Percentiles rank a stretch among this genome's conserved stretches.
phyloP scores from a whole-genome alignment of 2,888 invertebrate species.

The Cremastobaeus sp. region DNA sequence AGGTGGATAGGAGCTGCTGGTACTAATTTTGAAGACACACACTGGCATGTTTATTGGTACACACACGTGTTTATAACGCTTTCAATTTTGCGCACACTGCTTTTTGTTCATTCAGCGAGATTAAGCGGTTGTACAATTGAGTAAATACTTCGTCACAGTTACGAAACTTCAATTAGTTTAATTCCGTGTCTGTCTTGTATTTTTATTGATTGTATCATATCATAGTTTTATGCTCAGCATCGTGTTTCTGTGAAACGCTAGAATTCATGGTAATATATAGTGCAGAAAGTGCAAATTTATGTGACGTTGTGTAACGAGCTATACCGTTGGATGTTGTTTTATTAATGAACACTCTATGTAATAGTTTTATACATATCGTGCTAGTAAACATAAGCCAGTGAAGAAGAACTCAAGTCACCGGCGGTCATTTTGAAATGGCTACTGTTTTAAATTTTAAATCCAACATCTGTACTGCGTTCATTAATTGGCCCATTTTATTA shows the following conservation, averaged over 20 bases:
- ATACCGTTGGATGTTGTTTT: neutral
- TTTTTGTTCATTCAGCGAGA: conserved; percentile 22
- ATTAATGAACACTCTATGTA: no score
- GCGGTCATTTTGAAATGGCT: no score
- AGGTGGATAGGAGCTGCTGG: conserved; percentile 7
- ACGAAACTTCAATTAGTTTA: conserved; percentile 26
- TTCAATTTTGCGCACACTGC: conserved; percentile 16
- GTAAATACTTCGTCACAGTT: conserved; percentile 28
- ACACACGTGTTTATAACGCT: neutral
- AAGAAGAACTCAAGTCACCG: no score
- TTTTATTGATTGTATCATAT: conserved; percentile 3
- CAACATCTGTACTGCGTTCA: no score
- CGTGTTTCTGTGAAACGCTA: neutral
- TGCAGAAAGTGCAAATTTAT: conserved; percentile 11
- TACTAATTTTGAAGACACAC: conserved; percentile 23
- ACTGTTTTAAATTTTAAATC: no score
- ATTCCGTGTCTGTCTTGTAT: neutral
- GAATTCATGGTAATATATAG: neutral
- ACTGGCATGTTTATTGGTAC: conserved; percentile 9
- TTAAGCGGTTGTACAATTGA: conserved; percentile 33
- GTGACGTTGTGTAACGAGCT: conserved; percentile 6
- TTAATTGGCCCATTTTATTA: neutral
- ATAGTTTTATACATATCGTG: no score
- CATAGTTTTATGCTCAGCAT: neutral
- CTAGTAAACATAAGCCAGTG: no score